phyloP scores from a whole-genome alignment of 2,113 vertebrate genomes.

The Meriones unguiculatus region DNA sequence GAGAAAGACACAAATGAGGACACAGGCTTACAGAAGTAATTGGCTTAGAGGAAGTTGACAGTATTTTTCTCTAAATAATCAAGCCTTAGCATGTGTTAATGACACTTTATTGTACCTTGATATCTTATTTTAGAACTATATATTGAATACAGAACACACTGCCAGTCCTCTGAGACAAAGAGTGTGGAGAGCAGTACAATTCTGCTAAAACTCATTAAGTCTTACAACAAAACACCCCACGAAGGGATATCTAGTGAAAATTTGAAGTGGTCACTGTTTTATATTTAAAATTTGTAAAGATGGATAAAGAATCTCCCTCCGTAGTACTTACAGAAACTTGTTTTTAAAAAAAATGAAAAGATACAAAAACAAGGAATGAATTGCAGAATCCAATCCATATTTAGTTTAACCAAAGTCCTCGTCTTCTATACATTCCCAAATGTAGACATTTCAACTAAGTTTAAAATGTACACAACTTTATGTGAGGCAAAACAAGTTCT shows the following conservation, averaged over 20 bases:
- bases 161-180: neutral
- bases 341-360: neutral
- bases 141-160: neutral
- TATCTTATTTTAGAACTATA: neutral
- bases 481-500: neutral
- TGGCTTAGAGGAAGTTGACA: no score
- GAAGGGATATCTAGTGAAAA: neutral
- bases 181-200: neutral
- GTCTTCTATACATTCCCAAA: neutral
- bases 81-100: neutral
- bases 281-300: neutral
- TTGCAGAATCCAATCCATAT: neutral
- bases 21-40: neutral
- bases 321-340: neutral
- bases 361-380: neutral
- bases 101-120: neutral
- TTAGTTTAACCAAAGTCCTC: conserved; percentile 20
- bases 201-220: neutral
- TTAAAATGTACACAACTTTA: conserved; percentile 53
- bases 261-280: neutral
- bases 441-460: conserved; percentile 12
- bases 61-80: neutral
- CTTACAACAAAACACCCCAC: neutral
- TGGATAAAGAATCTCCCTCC: neutral
- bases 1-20: neutral